These are phyloP conservation scores for Lepilemur septentrionalis DNA, from an alignment of 2,797 vertebrate genomes.

Conservation along the genomic window DNA sequence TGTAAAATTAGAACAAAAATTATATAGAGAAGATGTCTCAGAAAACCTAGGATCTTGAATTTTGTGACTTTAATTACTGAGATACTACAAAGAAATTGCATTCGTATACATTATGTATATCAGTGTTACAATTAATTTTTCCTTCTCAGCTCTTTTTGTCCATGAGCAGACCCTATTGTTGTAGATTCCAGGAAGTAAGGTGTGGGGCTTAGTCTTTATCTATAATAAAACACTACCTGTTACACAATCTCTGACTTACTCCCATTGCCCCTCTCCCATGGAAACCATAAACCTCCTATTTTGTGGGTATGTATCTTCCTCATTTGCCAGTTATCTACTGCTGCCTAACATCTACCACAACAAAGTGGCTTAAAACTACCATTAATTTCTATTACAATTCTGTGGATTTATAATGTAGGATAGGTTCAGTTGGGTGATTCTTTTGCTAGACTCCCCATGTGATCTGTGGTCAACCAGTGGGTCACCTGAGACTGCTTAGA, in stretches of 20 bases:
- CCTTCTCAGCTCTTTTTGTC: neutral
- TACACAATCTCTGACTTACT: neutral
- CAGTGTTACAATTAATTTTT: neutral
- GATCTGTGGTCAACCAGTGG: neutral
- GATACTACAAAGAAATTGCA: constrained; percentile 7
- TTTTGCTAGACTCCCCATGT: neutral
- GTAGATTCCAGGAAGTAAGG: neutral
- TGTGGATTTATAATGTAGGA: neutral
- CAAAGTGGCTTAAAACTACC: neutral
- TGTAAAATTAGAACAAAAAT: constrained; percentile 22
- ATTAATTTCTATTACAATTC: neutral
- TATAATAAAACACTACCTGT: neutral
- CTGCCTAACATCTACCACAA: neutral
- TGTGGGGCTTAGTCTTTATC: neutral
- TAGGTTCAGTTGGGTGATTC: neutral
- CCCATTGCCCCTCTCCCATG: neutral
- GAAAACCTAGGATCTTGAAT: neutral
- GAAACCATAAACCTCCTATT: neutral
- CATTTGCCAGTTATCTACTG: neutral
- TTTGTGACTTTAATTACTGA: constrained; percentile 16
- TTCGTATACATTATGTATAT: neutral
- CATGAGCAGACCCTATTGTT: neutral
- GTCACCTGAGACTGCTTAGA: neutral
- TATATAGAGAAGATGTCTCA: neutral
- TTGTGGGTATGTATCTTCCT: neutral